phyloP scores from a whole-genome alignment of 2,797 vertebrate genomes.

The Sebastes matsubarae region DNA sequence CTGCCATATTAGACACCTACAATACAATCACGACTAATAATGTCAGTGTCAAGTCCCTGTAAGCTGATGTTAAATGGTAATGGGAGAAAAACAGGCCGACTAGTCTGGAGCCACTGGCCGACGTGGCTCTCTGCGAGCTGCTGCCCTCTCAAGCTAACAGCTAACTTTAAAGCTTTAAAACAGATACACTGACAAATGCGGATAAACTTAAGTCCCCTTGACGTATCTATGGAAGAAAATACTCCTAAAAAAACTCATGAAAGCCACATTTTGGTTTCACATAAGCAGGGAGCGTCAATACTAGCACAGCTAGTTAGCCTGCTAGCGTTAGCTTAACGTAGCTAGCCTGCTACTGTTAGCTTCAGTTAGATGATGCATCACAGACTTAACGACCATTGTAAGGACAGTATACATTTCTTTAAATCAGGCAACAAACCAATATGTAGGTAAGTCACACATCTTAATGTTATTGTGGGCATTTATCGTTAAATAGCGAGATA shows the following conservation, averaged over 20 bases:
- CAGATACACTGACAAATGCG: not conserved
- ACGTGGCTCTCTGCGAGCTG: conserved; percentile 69
- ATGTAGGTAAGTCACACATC: accelerated
- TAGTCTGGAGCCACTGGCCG: conserved; percentile 47
- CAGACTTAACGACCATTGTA: not conserved
- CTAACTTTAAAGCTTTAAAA: not conserved
- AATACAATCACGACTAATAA: not conserved
- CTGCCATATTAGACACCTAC: not conserved
- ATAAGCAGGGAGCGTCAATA: accelerated
- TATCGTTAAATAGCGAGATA: not conserved
- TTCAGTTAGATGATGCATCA: conserved; percentile 5
- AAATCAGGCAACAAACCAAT: not conserved
- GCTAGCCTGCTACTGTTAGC: conserved; percentile 20
- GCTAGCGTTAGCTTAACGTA: conserved; percentile 22
- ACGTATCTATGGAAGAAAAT: accelerated
- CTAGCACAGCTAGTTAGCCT: conserved; percentile 9
- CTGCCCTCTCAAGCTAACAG: not conserved
- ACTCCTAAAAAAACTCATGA: accelerated
- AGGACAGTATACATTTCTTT: accelerated
- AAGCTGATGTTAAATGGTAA: not conserved
- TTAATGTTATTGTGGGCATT: not conserved
- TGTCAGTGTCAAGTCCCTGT: too few species aligned
- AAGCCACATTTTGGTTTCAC: accelerated
- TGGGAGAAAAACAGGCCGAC: not conserved
- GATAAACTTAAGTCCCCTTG: accelerated